A percentile compares a stretch with the other conserved stretches of the same genome.
Evolutionary conservation across 2,888 invertebrate genomes (phyloP).

Genomic region (Tetragonula carbonaria): DNA sequence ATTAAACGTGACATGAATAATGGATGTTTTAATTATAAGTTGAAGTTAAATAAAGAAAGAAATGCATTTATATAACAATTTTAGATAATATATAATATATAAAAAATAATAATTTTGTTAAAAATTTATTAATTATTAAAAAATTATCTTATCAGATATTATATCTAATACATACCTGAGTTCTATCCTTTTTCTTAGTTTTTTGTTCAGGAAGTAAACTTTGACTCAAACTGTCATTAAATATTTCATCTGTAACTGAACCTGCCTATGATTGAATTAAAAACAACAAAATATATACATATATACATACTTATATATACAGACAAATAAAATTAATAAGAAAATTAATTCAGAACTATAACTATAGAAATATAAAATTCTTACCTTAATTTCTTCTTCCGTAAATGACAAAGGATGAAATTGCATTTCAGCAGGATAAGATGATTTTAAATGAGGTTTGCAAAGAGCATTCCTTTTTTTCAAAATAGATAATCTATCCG

Average conservation of each 20-base stretch:
- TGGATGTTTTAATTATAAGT: neutral
- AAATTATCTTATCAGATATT: neutral
- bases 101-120: conserved; percentile 25
- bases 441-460: conserved; percentile 93
- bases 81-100: neutral
- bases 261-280: conserved; percentile 74
- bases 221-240: conserved; percentile 82
- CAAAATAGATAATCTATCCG: conserved; percentile 87
- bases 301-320: neutral
- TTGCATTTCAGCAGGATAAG: conserved; percentile 93
- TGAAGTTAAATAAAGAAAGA: neutral
- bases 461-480: conserved; percentile 92
- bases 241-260: conserved; percentile 73
- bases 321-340: neutral
- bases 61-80: neutral
- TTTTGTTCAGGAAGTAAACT: conserved; percentile 82
- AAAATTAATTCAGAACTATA: neutral
- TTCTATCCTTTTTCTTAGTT: conserved; percentile 78
- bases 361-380: conserved; percentile 1
- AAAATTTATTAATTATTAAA: conserved; percentile 72
- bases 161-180: conserved; percentile 72
- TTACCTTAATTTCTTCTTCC: conserved; percentile 89
- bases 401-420: conserved; percentile 86
- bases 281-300: conserved; percentile 3
- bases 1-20: neutral